Evolutionary conservation across 2,888 invertebrate species (phyloP), one percentile per base, ranked within the genome.

Genomic region (Acanthosepion esculentum): DNA sequence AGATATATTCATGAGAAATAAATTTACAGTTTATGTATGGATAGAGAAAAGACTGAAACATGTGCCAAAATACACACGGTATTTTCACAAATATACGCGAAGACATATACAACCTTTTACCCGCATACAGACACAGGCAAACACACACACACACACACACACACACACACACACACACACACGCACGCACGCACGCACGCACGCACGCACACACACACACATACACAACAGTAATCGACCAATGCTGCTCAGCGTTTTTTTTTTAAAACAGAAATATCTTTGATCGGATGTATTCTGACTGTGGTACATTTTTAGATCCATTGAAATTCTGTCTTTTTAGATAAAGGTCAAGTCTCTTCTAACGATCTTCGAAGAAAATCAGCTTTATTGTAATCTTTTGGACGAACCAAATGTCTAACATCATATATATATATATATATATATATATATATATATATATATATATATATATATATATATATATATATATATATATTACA

Each of bases 341-440:
- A 78, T 78, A 78, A 78, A 78, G 78, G 78, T 78, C 78, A 78
- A 78, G 78, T n/a, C 78, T 33, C n/a, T 78, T n/a, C 78, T n/a
- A 78, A 78, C n/a, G 78, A 78, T 78, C 33, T 78, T 78, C 5
- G n/a, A 78, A 78, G 78, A 78, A 78, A 78, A 78, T 78, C 78
- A 78, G 78, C n/a, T 78, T n/a, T 78, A 78, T n/a, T 78, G 78
- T 78, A 78, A 78, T 78, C 78, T 78, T 78, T n/a, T 78, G 78
- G n/a, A 78, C n/a, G n/a, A 33, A 78, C 78, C 78, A 78, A n/a
- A 15, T 78, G 15, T n/a, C n/a, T n/a, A 78, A 59, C 59, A 59
- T 20, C n/a, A 59, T 20, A 23, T 20, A 23, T 59, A 23, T 23
- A 59, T 20, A 23, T 20, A 59, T 20, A 23, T 20, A 23, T 59